Evolutionary conservation across 2,888 invertebrate species (phyloP).

Genomic region (Troides oblongomaculatus): DNA sequence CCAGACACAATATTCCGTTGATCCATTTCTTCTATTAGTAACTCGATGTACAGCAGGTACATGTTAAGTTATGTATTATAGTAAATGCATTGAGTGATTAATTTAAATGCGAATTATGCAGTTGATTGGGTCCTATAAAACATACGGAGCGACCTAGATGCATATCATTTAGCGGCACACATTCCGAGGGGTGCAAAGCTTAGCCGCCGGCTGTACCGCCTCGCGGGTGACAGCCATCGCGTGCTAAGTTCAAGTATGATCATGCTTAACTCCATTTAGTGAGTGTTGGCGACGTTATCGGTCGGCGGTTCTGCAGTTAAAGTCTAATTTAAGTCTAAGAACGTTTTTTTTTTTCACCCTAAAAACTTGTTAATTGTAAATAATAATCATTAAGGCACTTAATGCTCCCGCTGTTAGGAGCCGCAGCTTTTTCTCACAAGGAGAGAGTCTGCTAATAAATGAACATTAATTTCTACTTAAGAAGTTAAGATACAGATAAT

Average conservation of each 20-base stretch:
- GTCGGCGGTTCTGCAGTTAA: slow-evolving; percentile 8
- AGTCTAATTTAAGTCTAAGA: slow-evolving; percentile 5
- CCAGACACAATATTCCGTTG: too few species aligned
- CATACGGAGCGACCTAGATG: slow-evolving; percentile 21
- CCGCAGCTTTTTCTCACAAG: too few species aligned
- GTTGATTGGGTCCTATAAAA: slow-evolving; percentile 15
- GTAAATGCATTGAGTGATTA: slow-evolving; percentile 6
- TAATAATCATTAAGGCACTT: too few species aligned
- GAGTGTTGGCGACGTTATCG: slow-evolving; percentile 12
- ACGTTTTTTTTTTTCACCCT: neutral
- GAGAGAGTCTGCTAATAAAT: too few species aligned
- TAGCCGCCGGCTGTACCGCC: slow-evolving; percentile 4
- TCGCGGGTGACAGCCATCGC: slow-evolving; percentile 18
- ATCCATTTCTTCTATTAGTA: too few species aligned
- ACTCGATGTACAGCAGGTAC: too few species aligned
- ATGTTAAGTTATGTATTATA: neutral
- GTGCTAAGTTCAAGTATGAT: slow-evolving; percentile 22
- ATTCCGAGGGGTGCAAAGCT: slow-evolving; percentile 20
- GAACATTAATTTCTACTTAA: too few species aligned
- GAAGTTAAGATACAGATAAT: too few species aligned
- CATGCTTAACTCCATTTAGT: slow-evolving; percentile 26
- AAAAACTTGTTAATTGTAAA: too few species aligned
- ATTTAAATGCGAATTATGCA: slow-evolving; percentile 3
- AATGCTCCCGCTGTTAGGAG: too few species aligned
- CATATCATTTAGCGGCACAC: slow-evolving; percentile 24